phyloP scores from a whole-genome alignment of 2,113 vertebrate species.

The Stercorarius parasiticus region DNA sequence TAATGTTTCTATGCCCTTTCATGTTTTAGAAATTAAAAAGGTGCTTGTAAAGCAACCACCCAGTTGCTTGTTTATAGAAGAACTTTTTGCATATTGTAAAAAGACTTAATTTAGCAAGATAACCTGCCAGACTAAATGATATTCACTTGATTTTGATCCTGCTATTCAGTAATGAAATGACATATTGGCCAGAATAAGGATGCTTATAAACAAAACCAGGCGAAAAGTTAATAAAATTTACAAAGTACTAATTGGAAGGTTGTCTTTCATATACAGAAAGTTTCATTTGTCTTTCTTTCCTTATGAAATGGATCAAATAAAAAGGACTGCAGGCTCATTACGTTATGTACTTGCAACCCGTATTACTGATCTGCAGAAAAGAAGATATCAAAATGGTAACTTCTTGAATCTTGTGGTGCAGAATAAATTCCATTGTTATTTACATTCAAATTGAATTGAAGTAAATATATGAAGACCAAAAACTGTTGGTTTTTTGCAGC shows the following conservation, averaged over 20 bases:
- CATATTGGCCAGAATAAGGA: not conserved
- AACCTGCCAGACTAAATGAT: not conserved
- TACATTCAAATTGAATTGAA: not conserved
- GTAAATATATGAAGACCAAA: not conserved
- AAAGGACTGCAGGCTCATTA: not conserved
- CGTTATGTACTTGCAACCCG: not conserved
- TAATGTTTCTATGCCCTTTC: not conserved
- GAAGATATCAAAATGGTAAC: not conserved
- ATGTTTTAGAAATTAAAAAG: not conserved
- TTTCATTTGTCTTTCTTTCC: not conserved
- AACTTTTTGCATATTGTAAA: not conserved
- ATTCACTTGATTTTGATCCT: not conserved
- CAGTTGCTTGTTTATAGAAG: rapidly evolving
- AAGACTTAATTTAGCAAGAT: not conserved
- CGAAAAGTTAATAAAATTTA: not conserved
- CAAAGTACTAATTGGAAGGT: not conserved
- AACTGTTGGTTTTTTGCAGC: not conserved
- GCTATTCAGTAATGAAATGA: not conserved
- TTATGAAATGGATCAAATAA: not conserved
- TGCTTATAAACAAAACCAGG: not conserved
- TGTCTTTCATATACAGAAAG: not conserved
- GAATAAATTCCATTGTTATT: not conserved
- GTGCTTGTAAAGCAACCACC: not conserved
- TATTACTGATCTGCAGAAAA: not conserved
- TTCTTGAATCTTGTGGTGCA: not conserved